Base-by-base conservation (phyloP, 2,113 vertebrate genomes). In the Laterallus jamaicensis region DNA sequence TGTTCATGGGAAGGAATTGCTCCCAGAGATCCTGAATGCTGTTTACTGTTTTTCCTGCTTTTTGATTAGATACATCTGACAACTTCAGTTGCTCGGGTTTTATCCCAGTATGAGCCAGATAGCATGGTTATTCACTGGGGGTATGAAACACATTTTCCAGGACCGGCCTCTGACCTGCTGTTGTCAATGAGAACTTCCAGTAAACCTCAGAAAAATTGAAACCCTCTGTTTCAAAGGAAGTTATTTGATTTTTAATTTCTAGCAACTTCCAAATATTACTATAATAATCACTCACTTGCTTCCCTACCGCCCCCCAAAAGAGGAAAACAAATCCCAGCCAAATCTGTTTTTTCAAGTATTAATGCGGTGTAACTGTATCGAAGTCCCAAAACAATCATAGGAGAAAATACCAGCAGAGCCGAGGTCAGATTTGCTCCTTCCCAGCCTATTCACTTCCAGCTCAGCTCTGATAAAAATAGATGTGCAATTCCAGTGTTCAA, bases 1-100 rank as follows among this genome's bases (percentile, higher is more conserved):
- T 75, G n/a, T 69, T 70, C n/a, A 15, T 7, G 59, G 74, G 75
- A 39, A 90, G 59, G 54, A 80, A 86, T 86, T 80, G 55, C 5
- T 97, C 90, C 94, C 86, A 86, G 44, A 83, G 88, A 82, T 69
- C 35, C 80, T 52, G 71, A 82, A 70, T 18, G 68, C 63, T 94
- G 79, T 86, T 96, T 85, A 19, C 79, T 90, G 67, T 10, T 90
- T 93, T 75, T 70, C 39, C 86, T 92, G 82, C 82, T 94, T 93
- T 94, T 93, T 4, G 1, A 80, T 96, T 62, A 94, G 62, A 64
- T 82, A 1, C 15, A 37, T 80, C 75, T 74, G 90, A 86, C 79
- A 86, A 24, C 19, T 88, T 49, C 70, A 66, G 79, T 77, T 82
- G 93, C 88, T 75, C 44, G 42, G 58, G 55, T 58, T 95, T 90